phyloP scores from a whole-genome alignment of 1,140 invertebrate species.

The Popillia japonica region DNA sequence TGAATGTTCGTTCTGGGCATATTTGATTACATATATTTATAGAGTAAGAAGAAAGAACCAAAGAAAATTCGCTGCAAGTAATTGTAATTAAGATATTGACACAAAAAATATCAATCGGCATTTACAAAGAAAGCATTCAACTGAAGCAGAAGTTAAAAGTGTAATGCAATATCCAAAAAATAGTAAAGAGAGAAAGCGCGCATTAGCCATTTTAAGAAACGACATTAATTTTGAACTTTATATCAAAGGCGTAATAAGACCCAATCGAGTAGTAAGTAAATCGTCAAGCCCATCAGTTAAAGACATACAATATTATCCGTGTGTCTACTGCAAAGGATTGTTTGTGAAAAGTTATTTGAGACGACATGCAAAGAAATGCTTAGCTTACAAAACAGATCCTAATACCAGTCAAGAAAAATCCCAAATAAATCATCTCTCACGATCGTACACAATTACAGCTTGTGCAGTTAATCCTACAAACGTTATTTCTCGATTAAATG shows the following conservation, averaged over 20 bases:
- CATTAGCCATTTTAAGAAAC: conserved; percentile 41
- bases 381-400: not conserved
- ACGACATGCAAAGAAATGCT: conserved; percentile 38
- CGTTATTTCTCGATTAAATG: conserved; percentile 36
- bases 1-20: no score
- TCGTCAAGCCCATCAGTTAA: not conserved
- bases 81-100: conserved; percentile 42
- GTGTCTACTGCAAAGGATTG: conserved; percentile 40
- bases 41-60: conserved; percentile 1
- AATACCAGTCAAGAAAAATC: not conserved
- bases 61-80: conserved; percentile 41
- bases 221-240: conserved; percentile 44
- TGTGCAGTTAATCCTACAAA: conserved; percentile 37
- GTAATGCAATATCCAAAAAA: conserved; percentile 44
- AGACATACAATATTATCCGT: conserved; percentile 39
- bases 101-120: conserved; percentile 45
- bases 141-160: conserved; percentile 38
- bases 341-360: conserved; percentile 39
- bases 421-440: conserved; percentile 24
- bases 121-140: conserved; percentile 42
- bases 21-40: conserved; percentile 7
- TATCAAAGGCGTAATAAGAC: conserved; percentile 39
- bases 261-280: conserved; percentile 39
- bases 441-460: conserved; percentile 35
- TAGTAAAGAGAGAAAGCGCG: conserved; percentile 43